Percentiles rank a stretch among this genome's conserved stretches.
These are phyloP conservation scores for Malurus melanocephalus DNA, from an alignment of 2,113 vertebrate genomes.

Conservation along the genomic window DNA sequence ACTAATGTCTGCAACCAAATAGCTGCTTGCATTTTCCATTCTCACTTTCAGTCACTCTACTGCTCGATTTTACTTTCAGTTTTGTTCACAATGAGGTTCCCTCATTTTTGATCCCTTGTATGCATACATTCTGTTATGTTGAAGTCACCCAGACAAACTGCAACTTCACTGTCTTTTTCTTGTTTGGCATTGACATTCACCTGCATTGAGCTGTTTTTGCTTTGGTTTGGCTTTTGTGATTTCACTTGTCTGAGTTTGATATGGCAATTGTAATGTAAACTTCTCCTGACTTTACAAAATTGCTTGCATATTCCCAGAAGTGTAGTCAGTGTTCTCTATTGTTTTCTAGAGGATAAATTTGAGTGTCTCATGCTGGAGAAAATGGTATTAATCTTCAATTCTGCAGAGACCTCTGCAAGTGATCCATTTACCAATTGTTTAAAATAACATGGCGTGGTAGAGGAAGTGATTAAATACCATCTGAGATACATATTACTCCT, in stretches of 20 bases:
- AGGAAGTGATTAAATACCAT: conserved; percentile 59
- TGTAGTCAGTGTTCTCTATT: background rate
- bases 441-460: conserved; percentile 27
- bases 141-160: background rate
- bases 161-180: background rate
- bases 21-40: background rate
- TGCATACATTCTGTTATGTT: background rate
- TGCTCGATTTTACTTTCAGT: background rate
- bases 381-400: conserved; percentile 38
- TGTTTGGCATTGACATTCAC: background rate
- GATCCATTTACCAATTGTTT: conserved; percentile 29
- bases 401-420: conserved; percentile 25
- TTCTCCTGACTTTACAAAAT: background rate
- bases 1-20: background rate
- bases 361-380: conserved; percentile 18
- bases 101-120: background rate
- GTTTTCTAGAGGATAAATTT: conserved; percentile 34
- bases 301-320: conserved; percentile 27
- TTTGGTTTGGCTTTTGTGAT: conserved; percentile 2
- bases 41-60: background rate
- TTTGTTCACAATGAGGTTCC: background rate
- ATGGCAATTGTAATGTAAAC: background rate
- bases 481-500: conserved; percentile 33
- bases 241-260: conserved; percentile 11
- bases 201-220: background rate